Evolutionary conservation across 2,113 vertebrate genomes (phyloP).

Genomic region (Podarcis muralis): DNA sequence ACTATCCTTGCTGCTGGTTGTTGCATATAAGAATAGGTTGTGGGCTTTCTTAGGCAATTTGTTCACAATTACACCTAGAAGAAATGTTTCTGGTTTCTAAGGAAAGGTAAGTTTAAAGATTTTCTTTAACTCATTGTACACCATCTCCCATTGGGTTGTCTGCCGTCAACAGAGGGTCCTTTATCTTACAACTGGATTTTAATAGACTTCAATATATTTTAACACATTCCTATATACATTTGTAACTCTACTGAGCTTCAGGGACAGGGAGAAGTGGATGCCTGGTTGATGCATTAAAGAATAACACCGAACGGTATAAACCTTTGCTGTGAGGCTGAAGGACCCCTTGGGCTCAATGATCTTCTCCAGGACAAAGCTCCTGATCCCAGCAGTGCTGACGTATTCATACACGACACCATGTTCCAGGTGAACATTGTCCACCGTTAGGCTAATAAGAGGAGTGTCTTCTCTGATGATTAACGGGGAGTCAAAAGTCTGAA

Average conservation of each 20-base stretch:
- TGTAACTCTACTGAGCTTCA: neutral
- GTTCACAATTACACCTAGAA: no score
- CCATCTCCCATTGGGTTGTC: no score
- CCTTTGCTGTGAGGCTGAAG: conserved; percentile 94
- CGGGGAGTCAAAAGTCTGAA: conserved; percentile 57
- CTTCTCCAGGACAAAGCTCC: conserved; percentile 93
- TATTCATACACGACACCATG: conserved; percentile 96
- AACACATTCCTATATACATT: neutral
- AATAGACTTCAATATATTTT: neutral
- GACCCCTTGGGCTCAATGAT: conserved; percentile 92
- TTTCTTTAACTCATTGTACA: no score
- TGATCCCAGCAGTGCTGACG: conserved; percentile 89
- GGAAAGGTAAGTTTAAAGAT: no score
- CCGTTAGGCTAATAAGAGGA: conserved; percentile 86
- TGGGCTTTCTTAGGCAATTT: no score
- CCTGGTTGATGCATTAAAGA: neutral
- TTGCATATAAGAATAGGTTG: no score
- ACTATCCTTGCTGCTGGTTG: no score
- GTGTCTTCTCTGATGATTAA: conserved; percentile 67
- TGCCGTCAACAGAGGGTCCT: neutral
- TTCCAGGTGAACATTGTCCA: conserved; percentile 93
- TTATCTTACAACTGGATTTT: neutral
- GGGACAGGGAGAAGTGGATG: neutral
- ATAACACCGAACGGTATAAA: conserved; percentile 29
- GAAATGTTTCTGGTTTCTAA: no score